Evolutionary conservation across 1,140 invertebrate genomes (phyloP), one percentile per base, ranked within the genome.

Genomic region (Aphaenogaster floridana): DNA sequence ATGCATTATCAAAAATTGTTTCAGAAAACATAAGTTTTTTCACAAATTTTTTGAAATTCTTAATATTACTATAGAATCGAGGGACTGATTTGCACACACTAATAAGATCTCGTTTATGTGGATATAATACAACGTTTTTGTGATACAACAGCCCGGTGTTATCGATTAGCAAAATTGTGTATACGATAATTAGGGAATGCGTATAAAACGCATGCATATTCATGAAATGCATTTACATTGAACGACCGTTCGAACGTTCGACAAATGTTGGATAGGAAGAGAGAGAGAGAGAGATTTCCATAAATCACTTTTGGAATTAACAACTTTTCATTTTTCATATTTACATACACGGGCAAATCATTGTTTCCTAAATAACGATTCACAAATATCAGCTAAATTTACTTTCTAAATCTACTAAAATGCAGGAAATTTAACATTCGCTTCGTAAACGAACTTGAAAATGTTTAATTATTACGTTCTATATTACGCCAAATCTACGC

Each of bases 91-190:
- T 76, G 80, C 80, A 84, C 68, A 61, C 28, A 57, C n/a, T 76
- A 84, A 84, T 84, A 50, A 45, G 13, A 84, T 84, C 34, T 34
- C 69, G 42, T 50, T 84, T 61, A 42, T 57, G 69, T 50, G n/a
- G 13, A 84, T 84, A 84, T 74, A 61, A 84, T 74, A 74, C 69
- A 76, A 74, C 76, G 69, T 84, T 84, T 84, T 84, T 76, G 80
- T 42, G 52, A 74, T 61, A 74, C 68, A 74, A 72, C 68, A 34
- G 69, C 69, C 42, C 69, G 69, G 48, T 84, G 80, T 74, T 84
- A 74, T 84, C 69, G 80, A 84, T 84, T 84, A 84, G 80, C 45
- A 84, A 84, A 84, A 84, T 84, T 84, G 80, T 74, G 69, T 84
- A 61, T 84, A 36, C 80, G 80, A 84, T 84, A 84, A 84, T 84